Conservation (phyloP, 2,797 vertebrate species). For the Orientallactaga sibirica region DNA sequence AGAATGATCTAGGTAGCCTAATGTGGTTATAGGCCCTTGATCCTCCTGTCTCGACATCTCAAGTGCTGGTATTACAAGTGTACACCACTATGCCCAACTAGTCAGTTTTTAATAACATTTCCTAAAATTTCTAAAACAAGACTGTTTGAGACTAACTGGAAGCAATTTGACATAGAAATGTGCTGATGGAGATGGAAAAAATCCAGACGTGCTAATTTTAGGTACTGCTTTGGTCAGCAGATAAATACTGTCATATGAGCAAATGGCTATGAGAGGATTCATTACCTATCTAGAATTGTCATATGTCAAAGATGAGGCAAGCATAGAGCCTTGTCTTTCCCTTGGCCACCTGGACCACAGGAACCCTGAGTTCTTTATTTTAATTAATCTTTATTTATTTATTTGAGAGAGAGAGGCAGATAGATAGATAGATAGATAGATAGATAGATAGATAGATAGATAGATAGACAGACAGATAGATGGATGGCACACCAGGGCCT, state of each 20-base stretch:
- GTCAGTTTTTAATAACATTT: neutral
- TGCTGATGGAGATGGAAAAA: neutral
- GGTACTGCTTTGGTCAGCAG: neutral
- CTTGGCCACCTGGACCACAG: neutral
- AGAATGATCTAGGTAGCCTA: no score
- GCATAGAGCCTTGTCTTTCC: neutral
- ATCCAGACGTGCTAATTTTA: conserved; percentile 1
- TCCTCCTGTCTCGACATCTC: neutral
- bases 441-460: no score
- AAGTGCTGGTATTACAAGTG: neutral
- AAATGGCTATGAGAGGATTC: neutral
- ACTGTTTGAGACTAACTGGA: neutral
- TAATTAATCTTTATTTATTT: no score
- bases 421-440: no score
- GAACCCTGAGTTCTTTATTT: no score
- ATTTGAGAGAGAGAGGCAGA: no score
- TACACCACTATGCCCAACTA: neutral
- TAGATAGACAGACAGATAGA: no score
- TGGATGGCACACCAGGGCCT: no score
- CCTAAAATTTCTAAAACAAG: conserved; percentile 35
- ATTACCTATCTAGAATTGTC: neutral
- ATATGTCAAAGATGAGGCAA: neutral
- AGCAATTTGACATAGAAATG: neutral
- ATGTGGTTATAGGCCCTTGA: no score
- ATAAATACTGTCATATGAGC: neutral